Conservation (phyloP, 2,797 vertebrate species). For the Antennarius maculatus region DNA sequence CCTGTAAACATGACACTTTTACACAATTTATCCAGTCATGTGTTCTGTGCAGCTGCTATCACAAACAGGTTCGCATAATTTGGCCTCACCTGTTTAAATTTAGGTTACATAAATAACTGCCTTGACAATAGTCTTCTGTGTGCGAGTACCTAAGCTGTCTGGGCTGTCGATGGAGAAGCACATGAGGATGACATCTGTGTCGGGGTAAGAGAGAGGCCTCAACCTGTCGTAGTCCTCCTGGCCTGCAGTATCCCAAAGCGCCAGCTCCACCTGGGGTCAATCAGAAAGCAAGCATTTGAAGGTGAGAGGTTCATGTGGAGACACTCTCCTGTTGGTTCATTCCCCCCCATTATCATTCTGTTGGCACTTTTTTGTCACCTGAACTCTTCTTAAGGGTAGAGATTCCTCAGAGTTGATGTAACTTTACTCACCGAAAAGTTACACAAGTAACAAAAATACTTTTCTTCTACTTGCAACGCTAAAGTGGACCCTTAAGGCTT, state of each 20-base stretch:
- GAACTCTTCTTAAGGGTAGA: not conserved
- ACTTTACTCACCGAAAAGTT: no score
- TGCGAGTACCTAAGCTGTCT: slow-evolving; percentile 90
- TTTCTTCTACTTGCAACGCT: no score
- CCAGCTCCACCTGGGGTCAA: slow-evolving; percentile 90
- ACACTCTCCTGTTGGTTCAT: not conserved
- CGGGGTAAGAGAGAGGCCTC: slow-evolving; percentile 96
- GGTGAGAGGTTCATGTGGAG: not conserved
- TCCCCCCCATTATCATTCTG: not conserved
- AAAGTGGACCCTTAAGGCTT: slow-evolving; percentile 1
- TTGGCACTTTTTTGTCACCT: not conserved
- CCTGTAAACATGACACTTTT: slow-evolving; percentile 16
- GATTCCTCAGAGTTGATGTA: no score
- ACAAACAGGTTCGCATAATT: not conserved
- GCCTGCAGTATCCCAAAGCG: slow-evolving; percentile 96
- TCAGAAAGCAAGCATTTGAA: not conserved
- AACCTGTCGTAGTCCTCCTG: slow-evolving; percentile 97
- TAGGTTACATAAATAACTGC: not conserved
- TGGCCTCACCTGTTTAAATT: not conserved
- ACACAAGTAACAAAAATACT: no score
- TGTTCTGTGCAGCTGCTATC: not conserved
- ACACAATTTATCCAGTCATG: not conserved
- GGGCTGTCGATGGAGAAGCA: slow-evolving; percentile 99
- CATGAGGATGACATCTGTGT: slow-evolving; percentile 99
- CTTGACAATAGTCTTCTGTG: not conserved